These are phyloP conservation scores for Agrilus planipennis DNA, from an alignment of 1,140 invertebrate species.

Conservation along the genomic window DNA sequence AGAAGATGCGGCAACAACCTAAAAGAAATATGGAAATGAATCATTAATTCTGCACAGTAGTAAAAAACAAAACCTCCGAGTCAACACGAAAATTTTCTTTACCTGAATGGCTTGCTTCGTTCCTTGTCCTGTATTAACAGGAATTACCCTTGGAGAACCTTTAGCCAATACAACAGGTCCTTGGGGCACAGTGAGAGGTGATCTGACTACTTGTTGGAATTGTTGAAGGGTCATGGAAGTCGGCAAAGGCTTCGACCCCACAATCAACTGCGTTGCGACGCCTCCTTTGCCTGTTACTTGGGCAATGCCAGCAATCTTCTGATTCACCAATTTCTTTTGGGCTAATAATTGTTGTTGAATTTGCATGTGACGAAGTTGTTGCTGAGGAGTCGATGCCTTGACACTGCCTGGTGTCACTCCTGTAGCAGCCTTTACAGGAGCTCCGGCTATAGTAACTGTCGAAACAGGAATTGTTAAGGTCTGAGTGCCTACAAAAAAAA, in stretches of 20 bases:
- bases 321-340: conserved; percentile 41
- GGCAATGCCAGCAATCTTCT: conserved; percentile 29
- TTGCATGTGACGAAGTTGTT: conserved; percentile 56
- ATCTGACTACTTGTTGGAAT: conserved; percentile 63
- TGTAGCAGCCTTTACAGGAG: conserved; percentile 35
- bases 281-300: conserved; percentile 37
- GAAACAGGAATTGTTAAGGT: conserved; percentile 38
- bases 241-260: conserved; percentile 48
- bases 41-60: too few species aligned
- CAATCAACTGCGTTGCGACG: conserved; percentile 47
- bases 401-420: conserved; percentile 31
- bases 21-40: not conserved
- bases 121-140: conserved; percentile 28
- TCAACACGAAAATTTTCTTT: not conserved
- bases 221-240: conserved; percentile 62
- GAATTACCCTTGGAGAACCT: conserved; percentile 28
- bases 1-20: conserved; percentile 40
- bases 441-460: conserved; percentile 30
- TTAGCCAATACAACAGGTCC: conserved; percentile 29
- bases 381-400: conserved; percentile 43
- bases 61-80: not conserved
- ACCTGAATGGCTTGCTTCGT: conserved; percentile 33
- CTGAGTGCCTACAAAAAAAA: conserved; percentile 29
- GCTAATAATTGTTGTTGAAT: conserved; percentile 52
- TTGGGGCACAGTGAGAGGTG: conserved; percentile 36